Percentiles rank a stretch among this genome's conserved stretches.
phyloP scores from a whole-genome alignment of 2,113 vertebrate species.

The Corythornis vintsioides region DNA sequence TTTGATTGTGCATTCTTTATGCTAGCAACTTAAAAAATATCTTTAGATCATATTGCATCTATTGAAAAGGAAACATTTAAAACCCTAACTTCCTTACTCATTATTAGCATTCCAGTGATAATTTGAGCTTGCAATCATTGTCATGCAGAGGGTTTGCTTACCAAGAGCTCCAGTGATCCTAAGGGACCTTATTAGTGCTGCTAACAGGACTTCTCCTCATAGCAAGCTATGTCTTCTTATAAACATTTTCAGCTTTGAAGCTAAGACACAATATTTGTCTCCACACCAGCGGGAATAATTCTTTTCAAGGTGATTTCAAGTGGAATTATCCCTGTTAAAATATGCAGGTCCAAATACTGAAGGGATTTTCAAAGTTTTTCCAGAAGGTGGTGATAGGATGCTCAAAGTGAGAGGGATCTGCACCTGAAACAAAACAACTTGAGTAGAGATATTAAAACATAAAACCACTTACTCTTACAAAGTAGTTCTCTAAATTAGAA shows the following conservation, averaged over 20 bases:
- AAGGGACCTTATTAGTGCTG: background rate
- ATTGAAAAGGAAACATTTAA: background rate
- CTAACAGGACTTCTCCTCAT: background rate
- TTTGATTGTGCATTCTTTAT: background rate
- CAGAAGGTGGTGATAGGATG: background rate
- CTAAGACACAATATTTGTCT: background rate
- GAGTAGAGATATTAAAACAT: background rate
- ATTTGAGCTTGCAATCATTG: background rate
- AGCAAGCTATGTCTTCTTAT: fast-evolving
- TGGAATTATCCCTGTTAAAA: background rate
- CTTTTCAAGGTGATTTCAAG: background rate
- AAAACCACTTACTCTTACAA: background rate
- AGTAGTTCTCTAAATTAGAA: background rate
- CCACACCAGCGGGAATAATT: background rate
- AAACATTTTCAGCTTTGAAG: background rate
- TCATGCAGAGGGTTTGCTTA: background rate
- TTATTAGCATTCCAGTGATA: background rate
- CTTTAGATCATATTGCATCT: background rate
- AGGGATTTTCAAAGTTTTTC: background rate
- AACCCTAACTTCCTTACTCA: background rate
- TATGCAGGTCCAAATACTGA: background rate
- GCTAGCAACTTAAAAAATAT: background rate
- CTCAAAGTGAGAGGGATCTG: background rate
- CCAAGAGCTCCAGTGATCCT: background rate
- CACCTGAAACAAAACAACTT: background rate